Evolutionary conservation across 2,888 invertebrate genomes (phyloP), one percentile per base, ranked within the genome.

Genomic region (Anoncus sp.): DNA sequence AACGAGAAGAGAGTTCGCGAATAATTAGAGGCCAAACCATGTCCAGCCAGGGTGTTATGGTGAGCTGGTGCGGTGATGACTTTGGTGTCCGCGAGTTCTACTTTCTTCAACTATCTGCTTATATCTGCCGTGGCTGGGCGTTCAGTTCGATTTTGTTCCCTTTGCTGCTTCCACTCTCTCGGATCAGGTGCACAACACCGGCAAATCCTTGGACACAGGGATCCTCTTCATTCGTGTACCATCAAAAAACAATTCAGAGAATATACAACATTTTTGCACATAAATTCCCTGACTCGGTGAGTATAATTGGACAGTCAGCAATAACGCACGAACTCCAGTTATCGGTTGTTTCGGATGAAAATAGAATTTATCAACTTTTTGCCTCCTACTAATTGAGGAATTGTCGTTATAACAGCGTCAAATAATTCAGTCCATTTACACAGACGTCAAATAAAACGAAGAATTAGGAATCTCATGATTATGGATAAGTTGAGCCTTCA

Each of bases 21-120:
- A 80, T 86, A 86, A 86, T 86, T 86, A 85, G 80, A 86, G 82
- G 69, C 74, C 79, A 31, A 40, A 22, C 73, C 59, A 55, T 43
- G 62, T 49, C 35, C 49, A 24, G 47, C 49, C 16, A 65, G 55
- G 45, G 14, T 35, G 69, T 71, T 69, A 16, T 47, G 35, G 40
- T 65, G 10, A 7, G 31, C 31, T n/a, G 22, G 49, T 49, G 63
- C 38, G 38, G 27, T 31, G 53, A 45, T 14, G 62, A 18, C 53
- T n/a, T 47, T 31, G 31, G 12, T 22, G 14, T 38, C 31, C n/a
- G 31, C 38, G 7, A 14, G 18, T 43, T 40, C 16, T 18, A 22
- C 35, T 31, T 53, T 40, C 45, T 63, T 24, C 45, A 3, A 6
- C 20, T 14, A 49, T 40, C 59, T 49, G 38, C 47, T 47, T 40